Evolutionary conservation across 1,140 invertebrate species (phyloP).

Genomic region (Dolichoris vasculosae): DNA sequence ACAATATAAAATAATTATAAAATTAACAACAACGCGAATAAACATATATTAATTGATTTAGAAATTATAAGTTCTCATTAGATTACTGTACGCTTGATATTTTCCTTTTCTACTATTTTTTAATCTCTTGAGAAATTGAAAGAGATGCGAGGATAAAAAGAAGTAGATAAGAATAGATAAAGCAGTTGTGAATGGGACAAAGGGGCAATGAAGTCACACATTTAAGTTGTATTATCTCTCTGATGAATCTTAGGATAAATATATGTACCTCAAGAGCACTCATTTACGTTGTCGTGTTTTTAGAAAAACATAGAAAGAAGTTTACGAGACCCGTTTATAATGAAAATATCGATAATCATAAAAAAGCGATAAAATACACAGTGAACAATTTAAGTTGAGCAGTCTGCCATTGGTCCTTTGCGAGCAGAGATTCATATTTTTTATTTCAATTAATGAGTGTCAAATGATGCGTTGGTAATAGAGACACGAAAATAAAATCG

Average conservation of each 20-base stretch:
- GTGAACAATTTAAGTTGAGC: too few species aligned
- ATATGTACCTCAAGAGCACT: not conserved
- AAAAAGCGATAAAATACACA: too few species aligned
- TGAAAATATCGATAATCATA: too few species aligned
- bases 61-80: not conserved
- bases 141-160: conserved; percentile 6
- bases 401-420: too few species aligned
- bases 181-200: not conserved
- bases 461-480: not conserved
- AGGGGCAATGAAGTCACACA: not conserved
- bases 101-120: not conserved
- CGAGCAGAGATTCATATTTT: too few species aligned
- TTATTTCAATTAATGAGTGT: not conserved
- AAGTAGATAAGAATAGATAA: not conserved
- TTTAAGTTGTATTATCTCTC: not conserved
- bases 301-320: not conserved
- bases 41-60: not conserved
- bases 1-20: too few species aligned
- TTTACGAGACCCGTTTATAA: not conserved
- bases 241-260: conserved; percentile 30
- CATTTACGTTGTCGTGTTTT: not conserved
- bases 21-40: too few species aligned
- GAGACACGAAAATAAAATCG: not conserved
- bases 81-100: too few species aligned
- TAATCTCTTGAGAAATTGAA: not conserved